Evolutionary conservation across 1,140 invertebrate species (phyloP).

Genomic region (Zaprionus inermis): DNA sequence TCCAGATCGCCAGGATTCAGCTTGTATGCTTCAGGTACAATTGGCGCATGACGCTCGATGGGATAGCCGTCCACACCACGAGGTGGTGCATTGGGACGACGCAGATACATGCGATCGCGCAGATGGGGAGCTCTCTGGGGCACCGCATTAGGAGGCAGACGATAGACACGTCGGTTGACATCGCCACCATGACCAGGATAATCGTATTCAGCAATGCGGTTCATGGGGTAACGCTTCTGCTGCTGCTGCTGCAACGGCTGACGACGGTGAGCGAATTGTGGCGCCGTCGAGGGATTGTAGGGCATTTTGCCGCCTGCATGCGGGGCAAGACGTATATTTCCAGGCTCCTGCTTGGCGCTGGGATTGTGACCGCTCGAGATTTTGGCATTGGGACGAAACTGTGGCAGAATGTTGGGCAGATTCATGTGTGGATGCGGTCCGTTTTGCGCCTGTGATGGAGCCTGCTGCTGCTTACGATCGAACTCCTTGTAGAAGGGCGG

Average conservation of each 20-base stretch:
- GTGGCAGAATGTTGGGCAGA: constrained; percentile 89
- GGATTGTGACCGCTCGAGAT: constrained; percentile 85
- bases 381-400: constrained; percentile 89
- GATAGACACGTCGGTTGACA: constrained; percentile 74
- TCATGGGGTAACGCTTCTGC: constrained; percentile 71
- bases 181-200: constrained; percentile 43
- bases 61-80: constrained; percentile 59
- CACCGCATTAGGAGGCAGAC: constrained; percentile 61
- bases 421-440: constrained; percentile 83
- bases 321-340: constrained; percentile 82
- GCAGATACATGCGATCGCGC: constrained; percentile 61
- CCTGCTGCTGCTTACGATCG: constrained; percentile 65
- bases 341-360: constrained; percentile 69
- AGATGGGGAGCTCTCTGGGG: constrained; percentile 52
- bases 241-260: constrained; percentile 56
- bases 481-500: constrained; percentile 81
- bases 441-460: constrained; percentile 52
- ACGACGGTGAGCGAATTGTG: constrained; percentile 62
- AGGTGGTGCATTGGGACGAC: constrained; percentile 50
- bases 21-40: constrained; percentile 53
- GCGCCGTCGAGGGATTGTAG: constrained; percentile 67
- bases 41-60: constrained; percentile 67
- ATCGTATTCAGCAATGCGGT: constrained; percentile 57
- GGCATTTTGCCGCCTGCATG: constrained; percentile 59
- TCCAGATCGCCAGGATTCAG: constrained; percentile 58